Base-by-base conservation (phyloP, 1,140 invertebrate species). In the Dendroctonus valens region DNA sequence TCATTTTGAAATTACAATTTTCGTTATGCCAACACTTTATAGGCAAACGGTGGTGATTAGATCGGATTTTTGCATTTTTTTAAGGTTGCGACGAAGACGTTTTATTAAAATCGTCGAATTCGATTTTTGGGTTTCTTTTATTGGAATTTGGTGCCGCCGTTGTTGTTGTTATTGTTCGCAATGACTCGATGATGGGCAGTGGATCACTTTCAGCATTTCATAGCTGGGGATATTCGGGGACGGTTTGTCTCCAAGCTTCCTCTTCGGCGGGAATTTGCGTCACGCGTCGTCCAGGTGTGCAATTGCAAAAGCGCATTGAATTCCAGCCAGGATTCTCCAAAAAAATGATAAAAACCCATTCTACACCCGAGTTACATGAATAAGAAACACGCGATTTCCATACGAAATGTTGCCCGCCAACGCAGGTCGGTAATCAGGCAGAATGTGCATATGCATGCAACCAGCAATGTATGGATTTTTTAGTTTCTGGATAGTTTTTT, bases 1-100 rank as follows among this genome's bases (percentile, higher is more conserved):
- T 42, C 12, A 65, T 54, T 63, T 54, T 51, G 58, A 59, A 59
- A 59, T 59, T 58, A 38, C 7, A 54, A 54, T 54, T 54, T 15
- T 51, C 42, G 9, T 51, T 15, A 51, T 8, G 49, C 49, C 9
- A 15, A 15, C 14, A 51, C 42, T 46, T 51, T 51, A 11, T 51
- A 11, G 9, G 9, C 12, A 9, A 12, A 11, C 12, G 44, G 12
- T 46, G 9, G 9, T 46, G 12, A 46, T 11, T 46, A 46, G 44
- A 11, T 12, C 9, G 37, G 15, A 37, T 52, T 52, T 26, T 52
- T 52, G n/a, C 38, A 6, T 26, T 14, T 52, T 52, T 26, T 52
- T 26, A 52, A 40, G 53, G 26, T 39, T 40, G 39, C 11, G 11
- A 11, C 8, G 26, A 26, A 26, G 26, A 26, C 26, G 26, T 26